Evolutionary conservation across 2,797 vertebrate genomes (phyloP), one percentile per base, ranked within the genome.

Genomic region (Hyperoplus immaculatus): DNA sequence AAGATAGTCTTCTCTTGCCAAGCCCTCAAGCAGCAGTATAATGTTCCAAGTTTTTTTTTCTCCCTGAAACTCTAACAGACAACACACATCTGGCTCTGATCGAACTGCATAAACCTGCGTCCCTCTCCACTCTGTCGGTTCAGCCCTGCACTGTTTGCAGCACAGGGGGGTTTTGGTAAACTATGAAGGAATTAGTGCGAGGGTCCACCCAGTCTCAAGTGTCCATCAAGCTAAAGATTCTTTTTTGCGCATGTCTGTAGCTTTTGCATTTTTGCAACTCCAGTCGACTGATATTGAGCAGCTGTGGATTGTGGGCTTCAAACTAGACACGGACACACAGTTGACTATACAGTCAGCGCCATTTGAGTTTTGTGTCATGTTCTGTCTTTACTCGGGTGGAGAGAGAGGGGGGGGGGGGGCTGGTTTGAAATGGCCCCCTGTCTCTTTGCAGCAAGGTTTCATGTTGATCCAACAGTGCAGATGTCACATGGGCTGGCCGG

Each of bases 21-120:
- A 68, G 54, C 77, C 70, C 80, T 42, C 59, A 66, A 80, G 78
- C 83, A 80, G 70, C 81, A 68, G 29, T 29, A 29, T 65, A 58
- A 10, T 62, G 60, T 89, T 71, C 81, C 69, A 63, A 57, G 61
- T 88, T 81, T 85, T 57, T 85, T 57, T 66, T 58, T 70, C 50
- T 78, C 60, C 39, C 77, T 83, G 72, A 74, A 78, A 84, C 43
- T 77, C 14, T 80, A 55, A 77, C 82, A 86, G 75, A 83, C 56
- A n/a, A n/a, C 71, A 50, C 69, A 92, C 93, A 93, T 94, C 93
- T 94, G 93, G 89, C 69, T 92, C 76, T 89, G 85, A 93, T 92
- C 68, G 78, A 79, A 59, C 74, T 54, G 67, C 51, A 68, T 62
- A 67, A 84, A 72, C 82, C 61, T 29, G 70, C 47, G 41, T 45